These are phyloP conservation scores for Etheostoma nigrum DNA, from an alignment of 2,797 vertebrate genomes.

Conservation along the genomic window DNA sequence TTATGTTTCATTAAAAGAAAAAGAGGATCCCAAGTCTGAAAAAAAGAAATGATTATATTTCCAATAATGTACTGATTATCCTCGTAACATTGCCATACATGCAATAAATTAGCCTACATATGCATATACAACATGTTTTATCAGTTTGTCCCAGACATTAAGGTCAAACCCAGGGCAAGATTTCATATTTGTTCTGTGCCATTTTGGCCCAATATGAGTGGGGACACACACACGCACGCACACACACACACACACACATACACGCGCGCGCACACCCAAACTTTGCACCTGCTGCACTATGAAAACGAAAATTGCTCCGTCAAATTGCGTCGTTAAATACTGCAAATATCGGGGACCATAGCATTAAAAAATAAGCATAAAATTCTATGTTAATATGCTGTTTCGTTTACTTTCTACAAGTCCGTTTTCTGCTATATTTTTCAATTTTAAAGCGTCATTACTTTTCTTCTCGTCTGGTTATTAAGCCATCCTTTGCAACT, in stretches of 20 bases:
- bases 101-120: no score
- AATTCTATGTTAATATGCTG: neutral
- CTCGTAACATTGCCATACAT: neutral
- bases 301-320: slow-evolving; percentile 20
- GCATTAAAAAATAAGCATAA: neutral
- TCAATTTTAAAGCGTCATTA: slow-evolving; percentile 17
- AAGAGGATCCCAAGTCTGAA: neutral
- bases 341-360: neutral
- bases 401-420: neutral
- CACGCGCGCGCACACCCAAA: slow-evolving; percentile 18
- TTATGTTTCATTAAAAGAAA: neutral
- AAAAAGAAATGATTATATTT: neutral
- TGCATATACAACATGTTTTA: neutral
- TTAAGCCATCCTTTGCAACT: slow-evolving; percentile 21
- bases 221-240: neutral
- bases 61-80: neutral
- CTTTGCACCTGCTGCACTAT: slow-evolving; percentile 70
- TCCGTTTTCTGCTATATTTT: neutral
- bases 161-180: neutral
- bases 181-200: slow-evolving; percentile 20
- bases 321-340: neutral
- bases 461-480: no score
- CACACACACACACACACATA: neutral
- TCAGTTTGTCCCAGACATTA: neutral
- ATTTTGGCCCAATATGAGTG: slow-evolving; percentile 22